Percentiles rank a stretch among this genome's conserved stretches.
These are phyloP conservation scores for Gorsachius magnificus DNA, from an alignment of 2,797 vertebrate species.

Conservation along the genomic window DNA sequence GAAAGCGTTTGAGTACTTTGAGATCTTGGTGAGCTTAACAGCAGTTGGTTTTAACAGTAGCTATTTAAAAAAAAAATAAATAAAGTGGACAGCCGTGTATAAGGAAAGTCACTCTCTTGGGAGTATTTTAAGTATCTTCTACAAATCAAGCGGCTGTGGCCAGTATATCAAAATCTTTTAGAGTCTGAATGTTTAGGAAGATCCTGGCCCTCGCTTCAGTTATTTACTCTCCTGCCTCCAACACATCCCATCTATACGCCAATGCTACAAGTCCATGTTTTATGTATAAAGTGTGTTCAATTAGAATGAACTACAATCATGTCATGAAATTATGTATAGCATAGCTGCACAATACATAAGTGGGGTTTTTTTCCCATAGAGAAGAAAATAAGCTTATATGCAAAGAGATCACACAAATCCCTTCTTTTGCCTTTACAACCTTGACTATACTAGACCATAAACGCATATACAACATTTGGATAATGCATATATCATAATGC, in stretches of 20 bases:
- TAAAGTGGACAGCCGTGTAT: background rate
- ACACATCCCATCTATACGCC: background rate
- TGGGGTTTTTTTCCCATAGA: background rate
- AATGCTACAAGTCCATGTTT: background rate
- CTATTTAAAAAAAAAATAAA: background rate
- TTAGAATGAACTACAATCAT: background rate
- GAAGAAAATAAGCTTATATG: background rate
- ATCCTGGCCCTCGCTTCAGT: background rate
- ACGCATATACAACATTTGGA: background rate
- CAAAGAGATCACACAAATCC: background rate
- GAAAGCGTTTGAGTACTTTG: background rate
- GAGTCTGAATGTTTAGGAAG: background rate
- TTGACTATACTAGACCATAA: background rate
- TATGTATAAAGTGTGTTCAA: background rate
- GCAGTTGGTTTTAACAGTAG: background rate
- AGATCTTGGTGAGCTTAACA: background rate
- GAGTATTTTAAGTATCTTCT: background rate
- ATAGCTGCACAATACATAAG: background rate
- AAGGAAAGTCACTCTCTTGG: background rate
- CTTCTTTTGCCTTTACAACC: background rate
- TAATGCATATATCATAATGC: background rate
- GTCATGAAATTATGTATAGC: background rate
- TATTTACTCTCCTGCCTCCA: background rate
- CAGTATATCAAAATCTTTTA: background rate
- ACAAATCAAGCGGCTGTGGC: background rate